phyloP scores from a whole-genome alignment of 2,888 invertebrate species.

The Thecophora atra region DNA sequence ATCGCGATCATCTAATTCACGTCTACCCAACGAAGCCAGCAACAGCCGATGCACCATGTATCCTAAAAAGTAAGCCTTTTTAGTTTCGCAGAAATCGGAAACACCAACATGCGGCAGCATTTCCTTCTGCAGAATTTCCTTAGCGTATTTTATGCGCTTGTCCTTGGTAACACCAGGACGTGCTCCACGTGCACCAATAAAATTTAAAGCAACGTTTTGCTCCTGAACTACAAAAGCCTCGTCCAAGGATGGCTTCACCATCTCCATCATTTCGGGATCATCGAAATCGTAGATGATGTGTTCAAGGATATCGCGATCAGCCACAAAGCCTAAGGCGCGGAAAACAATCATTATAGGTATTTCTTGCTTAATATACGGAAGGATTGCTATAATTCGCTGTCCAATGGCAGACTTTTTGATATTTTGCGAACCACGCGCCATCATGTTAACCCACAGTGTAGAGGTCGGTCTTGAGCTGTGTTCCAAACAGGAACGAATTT shows the following conservation, averaged over 20 bases:
- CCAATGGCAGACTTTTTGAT: constrained; percentile 99
- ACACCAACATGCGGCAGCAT: constrained; percentile 99
- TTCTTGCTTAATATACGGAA: constrained; percentile 99
- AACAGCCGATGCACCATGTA: constrained; percentile 99
- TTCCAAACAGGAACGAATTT: constrained; percentile 94
- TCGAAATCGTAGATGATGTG: constrained; percentile 99
- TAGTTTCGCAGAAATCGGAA: constrained; percentile 99
- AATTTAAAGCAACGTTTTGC: constrained; percentile 97
- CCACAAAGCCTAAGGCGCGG: constrained; percentile 98
- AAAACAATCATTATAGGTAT: constrained; percentile 99
- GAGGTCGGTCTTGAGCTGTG: constrained; percentile 96
- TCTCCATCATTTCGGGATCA: constrained; percentile 99
- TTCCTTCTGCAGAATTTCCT: constrained; percentile 99
- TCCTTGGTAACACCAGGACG: constrained; percentile 98
- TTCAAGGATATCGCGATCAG: constrained; percentile 98
- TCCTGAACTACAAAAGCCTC: constrained; percentile 99
- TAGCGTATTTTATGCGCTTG: constrained; percentile 98
- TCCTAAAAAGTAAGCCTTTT: constrained; percentile 97
- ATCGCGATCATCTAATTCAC: constrained; percentile 99
- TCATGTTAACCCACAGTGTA: constrained; percentile 99
- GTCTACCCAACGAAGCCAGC: constrained; percentile 91
- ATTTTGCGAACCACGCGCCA: constrained; percentile 98
- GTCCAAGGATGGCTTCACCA: constrained; percentile 99
- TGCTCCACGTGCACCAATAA: constrained; percentile 97
- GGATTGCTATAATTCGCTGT: constrained; percentile 95